A percentile compares a stretch with the other conserved stretches of the same genome.
Conservation (phyloP, 1,140 invertebrate species). For the Drosophila aff. region DNA sequence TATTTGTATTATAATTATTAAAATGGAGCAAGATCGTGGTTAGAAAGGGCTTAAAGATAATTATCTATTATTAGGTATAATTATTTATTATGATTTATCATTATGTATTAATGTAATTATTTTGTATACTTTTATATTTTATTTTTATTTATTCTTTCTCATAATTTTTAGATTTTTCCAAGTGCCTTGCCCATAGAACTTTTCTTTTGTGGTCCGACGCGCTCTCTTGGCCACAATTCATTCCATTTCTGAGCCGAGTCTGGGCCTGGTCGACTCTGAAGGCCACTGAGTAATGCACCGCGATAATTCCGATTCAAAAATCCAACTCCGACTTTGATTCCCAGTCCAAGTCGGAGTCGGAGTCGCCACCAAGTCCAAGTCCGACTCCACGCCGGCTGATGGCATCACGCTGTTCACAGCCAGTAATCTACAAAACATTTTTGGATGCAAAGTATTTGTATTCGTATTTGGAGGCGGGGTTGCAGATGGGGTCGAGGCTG, state of each 20-base stretch:
- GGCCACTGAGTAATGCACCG: conserved; percentile 48
- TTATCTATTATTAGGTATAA: no score
- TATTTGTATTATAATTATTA: neutral
- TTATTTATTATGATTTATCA: neutral
- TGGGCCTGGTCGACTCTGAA: conserved; percentile 28
- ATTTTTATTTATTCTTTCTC: neutral
- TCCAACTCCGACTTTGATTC: conserved; percentile 9
- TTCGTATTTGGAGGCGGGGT: neutral
- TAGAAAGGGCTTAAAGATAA: neutral
- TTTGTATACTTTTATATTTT: neutral
- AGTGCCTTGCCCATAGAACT: conserved; percentile 12
- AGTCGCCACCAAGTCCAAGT: conserved; percentile 7
- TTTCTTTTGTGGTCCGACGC: conserved; percentile 17
- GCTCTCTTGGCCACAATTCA: conserved; percentile 47
- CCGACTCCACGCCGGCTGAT: conserved; percentile 29
- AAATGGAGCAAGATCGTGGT: neutral
- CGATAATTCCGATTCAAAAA: conserved; percentile 33
- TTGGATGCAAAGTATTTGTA: conserved; percentile 43
- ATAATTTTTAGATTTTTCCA: neutral
- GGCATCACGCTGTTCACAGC: conserved; percentile 77
- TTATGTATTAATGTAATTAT: no score
- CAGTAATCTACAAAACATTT: conserved; percentile 37
- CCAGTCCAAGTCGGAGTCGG: neutral
- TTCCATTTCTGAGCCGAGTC: conserved; percentile 16
- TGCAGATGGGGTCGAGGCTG: neutral